These are phyloP conservation scores for Rhinoraja longicauda DNA, from an alignment of 2,797 vertebrate genomes.

Conservation along the genomic window DNA sequence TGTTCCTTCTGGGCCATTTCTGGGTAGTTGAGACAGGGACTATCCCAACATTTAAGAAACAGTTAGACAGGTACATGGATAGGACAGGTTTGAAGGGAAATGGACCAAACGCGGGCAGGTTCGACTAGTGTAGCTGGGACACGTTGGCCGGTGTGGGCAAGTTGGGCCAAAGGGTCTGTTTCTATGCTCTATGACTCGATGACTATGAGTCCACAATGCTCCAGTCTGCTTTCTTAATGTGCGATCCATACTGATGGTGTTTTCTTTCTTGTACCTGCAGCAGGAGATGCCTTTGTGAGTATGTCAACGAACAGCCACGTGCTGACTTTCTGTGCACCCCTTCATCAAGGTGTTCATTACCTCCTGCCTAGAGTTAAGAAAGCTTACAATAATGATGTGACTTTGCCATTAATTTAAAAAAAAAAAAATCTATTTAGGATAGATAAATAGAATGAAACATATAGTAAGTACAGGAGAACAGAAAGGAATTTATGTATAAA, in stretches of 20 bases:
- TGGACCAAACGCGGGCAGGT: no score
- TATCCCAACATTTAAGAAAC: no score
- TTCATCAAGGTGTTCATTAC: neutral
- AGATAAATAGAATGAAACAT: neutral
- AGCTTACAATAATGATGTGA: neutral
- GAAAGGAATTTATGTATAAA: no score
- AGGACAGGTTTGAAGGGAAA: no score
- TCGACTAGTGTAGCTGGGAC: no score
- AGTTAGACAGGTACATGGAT: no score
- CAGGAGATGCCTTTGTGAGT: neutral
- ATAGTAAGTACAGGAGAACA: neutral
- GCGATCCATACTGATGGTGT: conserved; percentile 15
- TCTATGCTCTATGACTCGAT: no score
- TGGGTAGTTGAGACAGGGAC: no score
- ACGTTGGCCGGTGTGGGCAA: no score
- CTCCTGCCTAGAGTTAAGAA: neutral
- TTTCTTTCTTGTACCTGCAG: neutral
- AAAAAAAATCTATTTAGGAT: neutral
- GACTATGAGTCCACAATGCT: neutral
- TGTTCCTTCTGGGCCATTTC: no score
- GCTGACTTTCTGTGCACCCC: neutral
- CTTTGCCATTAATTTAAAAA: neutral
- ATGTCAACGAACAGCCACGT: neutral
- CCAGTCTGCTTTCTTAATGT: neutral
- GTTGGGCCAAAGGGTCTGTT: no score